Conservation (phyloP, 2,888 invertebrate genomes). For the Caenorhabditis imperialis region DNA sequence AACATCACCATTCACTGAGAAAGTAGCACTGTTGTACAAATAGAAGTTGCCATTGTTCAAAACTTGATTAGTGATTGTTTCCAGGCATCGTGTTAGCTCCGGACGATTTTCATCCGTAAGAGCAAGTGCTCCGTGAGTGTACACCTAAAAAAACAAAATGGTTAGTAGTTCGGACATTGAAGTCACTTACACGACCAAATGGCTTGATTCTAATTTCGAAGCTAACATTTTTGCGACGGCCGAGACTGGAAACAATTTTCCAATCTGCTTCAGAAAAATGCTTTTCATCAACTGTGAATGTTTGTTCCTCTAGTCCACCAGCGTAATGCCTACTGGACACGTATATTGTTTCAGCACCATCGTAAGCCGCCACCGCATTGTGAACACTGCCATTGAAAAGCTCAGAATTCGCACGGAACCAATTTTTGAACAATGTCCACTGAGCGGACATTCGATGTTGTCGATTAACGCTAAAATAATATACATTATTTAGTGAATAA, state of each 20-base stretch:
- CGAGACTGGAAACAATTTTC: neutral
- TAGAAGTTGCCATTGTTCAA: neutral
- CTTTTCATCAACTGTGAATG: neutral
- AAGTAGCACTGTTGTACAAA: conserved; percentile 1
- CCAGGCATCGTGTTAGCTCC: conserved; percentile 13
- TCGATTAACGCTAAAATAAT: conserved; percentile 13
- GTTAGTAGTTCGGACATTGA: too few relatives aligned
- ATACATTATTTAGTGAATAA: neutral
- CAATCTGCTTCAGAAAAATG: conserved; percentile 3
- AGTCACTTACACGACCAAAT: neutral
- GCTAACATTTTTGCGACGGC: neutral
- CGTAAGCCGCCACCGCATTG: conserved; percentile 3
- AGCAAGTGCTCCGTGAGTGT: neutral
- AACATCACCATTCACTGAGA: neutral
- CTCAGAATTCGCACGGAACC: neutral
- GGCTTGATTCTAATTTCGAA: conserved; percentile 10
- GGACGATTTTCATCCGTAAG: conserved; percentile 4
- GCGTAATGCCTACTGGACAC: neutral
- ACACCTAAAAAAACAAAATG: too few relatives aligned
- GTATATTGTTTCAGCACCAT: conserved; percentile 14
- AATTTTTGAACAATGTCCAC: neutral
- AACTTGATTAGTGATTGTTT: conserved; percentile 9
- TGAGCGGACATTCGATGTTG: neutral
- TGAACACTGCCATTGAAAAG: neutral
- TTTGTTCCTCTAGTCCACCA: neutral